phyloP scores from a whole-genome alignment of 1,140 invertebrate species.

The Sesamia nonagrioides region DNA sequence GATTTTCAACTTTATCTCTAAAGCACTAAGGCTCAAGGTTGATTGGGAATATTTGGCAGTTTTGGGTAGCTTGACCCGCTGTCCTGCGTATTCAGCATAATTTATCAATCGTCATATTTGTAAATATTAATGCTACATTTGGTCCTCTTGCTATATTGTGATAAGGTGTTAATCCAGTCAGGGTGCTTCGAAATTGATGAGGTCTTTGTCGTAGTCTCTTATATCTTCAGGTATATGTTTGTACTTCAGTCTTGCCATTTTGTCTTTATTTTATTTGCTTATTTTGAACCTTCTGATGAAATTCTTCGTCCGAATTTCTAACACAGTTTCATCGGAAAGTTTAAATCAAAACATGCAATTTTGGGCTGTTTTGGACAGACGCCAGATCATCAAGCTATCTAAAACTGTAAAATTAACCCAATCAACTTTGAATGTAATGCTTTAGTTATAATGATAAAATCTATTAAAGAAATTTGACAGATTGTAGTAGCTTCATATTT shows the following conservation, averaged over 20 bases:
- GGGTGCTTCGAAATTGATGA: conserved; percentile 57
- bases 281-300: background rate
- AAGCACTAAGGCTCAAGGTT: no score
- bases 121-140: conserved; percentile 38
- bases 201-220: conserved; percentile 58
- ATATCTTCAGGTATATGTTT: conserved; percentile 30
- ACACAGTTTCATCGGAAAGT: no score
- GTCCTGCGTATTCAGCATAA: conserved; percentile 15
- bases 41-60: no score
- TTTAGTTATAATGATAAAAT: no score
- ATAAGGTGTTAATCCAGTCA: conserved; percentile 52
- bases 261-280: background rate
- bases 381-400: no score
- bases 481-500: background rate
- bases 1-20: no score
- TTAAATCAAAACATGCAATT: background rate
- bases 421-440: no score
- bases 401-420: background rate
- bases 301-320: background rate
- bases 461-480: no score
- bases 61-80: no score
- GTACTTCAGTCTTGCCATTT: conserved; percentile 3
- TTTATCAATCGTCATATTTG: conserved; percentile 11
- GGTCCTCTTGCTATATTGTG: conserved; percentile 48
- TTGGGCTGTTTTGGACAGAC: background rate